Evolutionary conservation across 2,888 invertebrate species (phyloP), one percentile per base, ranked within the genome.

Genomic region (Acanthopleura granulata): DNA sequence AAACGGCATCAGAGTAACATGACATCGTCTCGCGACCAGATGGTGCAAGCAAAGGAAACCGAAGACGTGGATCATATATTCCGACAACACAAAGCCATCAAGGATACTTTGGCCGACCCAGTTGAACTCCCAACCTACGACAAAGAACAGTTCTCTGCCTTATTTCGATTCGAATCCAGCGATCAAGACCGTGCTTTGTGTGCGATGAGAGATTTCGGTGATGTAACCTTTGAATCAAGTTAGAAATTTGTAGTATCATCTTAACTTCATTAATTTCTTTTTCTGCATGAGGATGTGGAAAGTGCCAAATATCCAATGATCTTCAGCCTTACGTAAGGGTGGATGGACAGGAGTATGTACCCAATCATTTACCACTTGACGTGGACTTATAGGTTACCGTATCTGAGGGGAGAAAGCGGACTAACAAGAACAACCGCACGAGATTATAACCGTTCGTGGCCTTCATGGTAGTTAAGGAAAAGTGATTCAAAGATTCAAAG

Each of bases 1-100:
- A 76, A 78, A 11, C 80, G 80, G 14, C 79, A 86, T 51, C 85
- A 87, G 69, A 72, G 77, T n/a, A 77, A 80, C 40, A 77, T 87
- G 16, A 80, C 80, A 69, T 76, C 82, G n/a, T 83, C 84, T 72
- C 79, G 79, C 62, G 82, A 82, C n/a, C 81, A 81, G 66, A 80
- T 87, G 50, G 74, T 84, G 49, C 78, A 79, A 62, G 85, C 86
- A 62, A 83, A 83, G 76, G 81, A 83, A 30, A 81, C 81, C 27
- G 86, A 83, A 76, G 86, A 87, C 74, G 81, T 87, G 14, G 81
- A 84, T 51, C 80, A 82, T 62, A 82, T 87, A 80, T 87, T 87
- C 77, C 85, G 81, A 49, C 83, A 84, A 18, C 86, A 87, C 74
- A 83, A 85, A 76, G 78, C 78, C 15, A 83, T 86, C 0, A 77